phyloP scores from a whole-genome alignment of 2,888 invertebrate genomes.

The Leptura quadrifasciata region DNA sequence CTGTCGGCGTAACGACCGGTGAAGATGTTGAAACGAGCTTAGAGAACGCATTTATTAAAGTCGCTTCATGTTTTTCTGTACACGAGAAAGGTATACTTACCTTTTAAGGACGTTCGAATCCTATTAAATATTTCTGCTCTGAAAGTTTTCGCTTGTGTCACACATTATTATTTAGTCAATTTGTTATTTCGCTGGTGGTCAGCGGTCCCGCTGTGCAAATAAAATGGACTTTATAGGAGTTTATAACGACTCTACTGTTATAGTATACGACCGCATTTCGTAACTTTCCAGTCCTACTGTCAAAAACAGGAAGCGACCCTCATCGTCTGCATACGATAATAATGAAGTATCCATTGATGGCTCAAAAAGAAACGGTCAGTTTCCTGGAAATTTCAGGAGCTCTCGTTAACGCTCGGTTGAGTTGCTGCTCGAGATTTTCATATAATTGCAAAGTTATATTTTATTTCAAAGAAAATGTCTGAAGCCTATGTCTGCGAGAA shows the following conservation, averaged over 20 bases:
- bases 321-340: slow-evolving; percentile 51
- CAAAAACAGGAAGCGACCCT: slow-evolving; percentile 46
- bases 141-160: slow-evolving; percentile 16
- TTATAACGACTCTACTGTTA: slow-evolving; percentile 48
- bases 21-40: slow-evolving; percentile 8
- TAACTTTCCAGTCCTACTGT: slow-evolving; percentile 38
- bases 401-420: slow-evolving; percentile 12
- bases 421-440: slow-evolving; percentile 2
- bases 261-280: slow-evolving; percentile 39
- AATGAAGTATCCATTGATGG: slow-evolving; percentile 46
- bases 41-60: slow-evolving; percentile 1
- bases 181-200: slow-evolving; percentile 46
- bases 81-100: neutral
- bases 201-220: slow-evolving; percentile 42
- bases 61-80: neutral
- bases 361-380: slow-evolving; percentile 45
- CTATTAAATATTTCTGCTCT: slow-evolving; percentile 34
- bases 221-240: slow-evolving; percentile 49
- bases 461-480: neutral
- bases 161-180: slow-evolving; percentile 45
- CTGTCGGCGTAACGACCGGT: slow-evolving; percentile 31
- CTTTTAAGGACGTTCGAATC: slow-evolving; percentile 8
- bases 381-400: slow-evolving; percentile 43
- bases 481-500: too few relatives aligned
- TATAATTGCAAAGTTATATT: neutral